A percentile compares a stretch with the other conserved stretches of the same genome.
phyloP scores from a whole-genome alignment of 1,140 invertebrate species.

The Lepidurus packardi region DNA sequence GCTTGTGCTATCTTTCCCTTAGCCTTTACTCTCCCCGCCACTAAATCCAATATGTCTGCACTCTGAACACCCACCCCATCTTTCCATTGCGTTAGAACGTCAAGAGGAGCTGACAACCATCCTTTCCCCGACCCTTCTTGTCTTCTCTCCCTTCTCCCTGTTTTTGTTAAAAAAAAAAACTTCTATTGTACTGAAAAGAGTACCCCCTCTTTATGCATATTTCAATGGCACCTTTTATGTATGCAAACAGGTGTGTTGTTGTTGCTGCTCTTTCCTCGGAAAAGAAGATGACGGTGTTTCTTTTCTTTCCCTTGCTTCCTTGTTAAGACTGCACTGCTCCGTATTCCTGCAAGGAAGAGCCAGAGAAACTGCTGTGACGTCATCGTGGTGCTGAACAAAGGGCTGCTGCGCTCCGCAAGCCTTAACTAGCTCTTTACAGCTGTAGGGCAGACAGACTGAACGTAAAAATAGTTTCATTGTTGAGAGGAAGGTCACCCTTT shows the following conservation, averaged over 20 bases:
- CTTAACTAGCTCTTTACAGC: too few relatives aligned
- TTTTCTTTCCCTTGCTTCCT: too few relatives aligned
- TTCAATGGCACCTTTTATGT: conserved; percentile 5
- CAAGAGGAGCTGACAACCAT: not conserved
- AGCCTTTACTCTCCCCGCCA: not conserved
- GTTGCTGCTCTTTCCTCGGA: not conserved
- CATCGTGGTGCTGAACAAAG: too few relatives aligned
- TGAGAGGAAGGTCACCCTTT: too few relatives aligned
- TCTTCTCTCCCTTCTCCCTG: not conserved
- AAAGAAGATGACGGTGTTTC: not conserved
- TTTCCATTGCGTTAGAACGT: not conserved
- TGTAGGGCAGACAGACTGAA: too few relatives aligned
- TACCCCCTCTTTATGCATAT: not conserved
- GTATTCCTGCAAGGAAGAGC: too few relatives aligned
- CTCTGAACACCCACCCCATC: not conserved
- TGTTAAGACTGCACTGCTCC: too few relatives aligned
- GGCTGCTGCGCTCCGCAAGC: too few relatives aligned
- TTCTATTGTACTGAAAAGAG: not conserved
- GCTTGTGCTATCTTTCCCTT: not conserved
- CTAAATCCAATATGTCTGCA: conserved; percentile 17
- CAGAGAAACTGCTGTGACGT: too few relatives aligned
- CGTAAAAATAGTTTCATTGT: too few relatives aligned
- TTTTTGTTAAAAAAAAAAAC: not conserved
- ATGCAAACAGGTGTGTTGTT: conserved; percentile 17
- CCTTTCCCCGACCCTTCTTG: not conserved